phyloP scores from a whole-genome alignment of 2,797 vertebrate species.

The Aldrovandia affinis region DNA sequence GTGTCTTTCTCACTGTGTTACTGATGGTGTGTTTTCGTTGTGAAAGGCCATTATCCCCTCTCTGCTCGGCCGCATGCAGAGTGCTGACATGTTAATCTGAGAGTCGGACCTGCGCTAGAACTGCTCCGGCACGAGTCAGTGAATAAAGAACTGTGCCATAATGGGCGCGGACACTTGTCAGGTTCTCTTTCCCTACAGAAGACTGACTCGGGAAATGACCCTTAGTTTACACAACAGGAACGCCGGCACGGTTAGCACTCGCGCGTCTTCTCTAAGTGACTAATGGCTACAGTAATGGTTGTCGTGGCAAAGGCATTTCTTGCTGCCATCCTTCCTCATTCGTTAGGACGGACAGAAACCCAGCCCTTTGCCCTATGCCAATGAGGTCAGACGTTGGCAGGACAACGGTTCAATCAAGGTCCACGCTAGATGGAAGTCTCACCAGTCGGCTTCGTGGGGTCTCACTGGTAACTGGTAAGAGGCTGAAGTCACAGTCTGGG shows the following conservation, averaged over 20 bases:
- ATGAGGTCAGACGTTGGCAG: background rate
- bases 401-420: background rate
- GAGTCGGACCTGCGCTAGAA: slow-evolving; percentile 49
- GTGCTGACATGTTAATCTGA: slow-evolving; percentile 52
- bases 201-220: slow-evolving; percentile 60
- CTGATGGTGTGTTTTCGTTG: slow-evolving; percentile 57
- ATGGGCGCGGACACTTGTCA: slow-evolving; percentile 77
- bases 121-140: slow-evolving; percentile 59
- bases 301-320: no score
- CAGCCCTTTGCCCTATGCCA: background rate
- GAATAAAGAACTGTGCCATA: slow-evolving; percentile 63
- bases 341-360: background rate
- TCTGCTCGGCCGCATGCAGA: slow-evolving; percentile 21
- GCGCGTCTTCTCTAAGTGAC: slow-evolving; percentile 22
- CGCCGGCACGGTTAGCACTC: slow-evolving; percentile 36
- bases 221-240: slow-evolving; percentile 42
- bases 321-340: no score
- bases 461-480: slow-evolving; percentile 67
- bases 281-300: slow-evolving; percentile 9
- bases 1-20: background rate
- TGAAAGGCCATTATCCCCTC: slow-evolving; percentile 58
- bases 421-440: background rate
- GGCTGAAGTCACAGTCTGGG: slow-evolving; percentile 25
- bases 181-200: slow-evolving; percentile 63
- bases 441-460: slow-evolving; percentile 70